Evolutionary conservation across 2,888 invertebrate species (phyloP), one percentile per base, ranked within the genome.

Genomic region (Megastigmus dorsalis): DNA sequence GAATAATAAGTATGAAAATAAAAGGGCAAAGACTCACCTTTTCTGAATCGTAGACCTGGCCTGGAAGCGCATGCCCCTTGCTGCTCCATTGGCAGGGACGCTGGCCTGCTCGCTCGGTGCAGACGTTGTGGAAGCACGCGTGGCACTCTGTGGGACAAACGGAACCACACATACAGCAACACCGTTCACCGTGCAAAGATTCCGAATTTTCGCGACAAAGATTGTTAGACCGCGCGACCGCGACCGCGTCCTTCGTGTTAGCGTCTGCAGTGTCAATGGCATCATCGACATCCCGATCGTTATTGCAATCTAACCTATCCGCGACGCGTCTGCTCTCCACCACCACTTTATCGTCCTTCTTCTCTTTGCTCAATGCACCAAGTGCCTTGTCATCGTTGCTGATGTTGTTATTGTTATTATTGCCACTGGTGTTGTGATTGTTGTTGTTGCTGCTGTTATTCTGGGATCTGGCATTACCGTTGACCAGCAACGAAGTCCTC

Each of bases 71-170:
- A 77, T 84, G 84, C 79, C 86, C 86, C 83, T 87, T 88, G 84
- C 81, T 79, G 77, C 79, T 82, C 88, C 88, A 88, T 85, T 85
- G 84, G 84, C 88, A 88, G 78, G 85, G 84, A 76, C 86, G 84
- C 76, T 86, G 84, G 76, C 82, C 82, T 82, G 80, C 83, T 83
- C 82, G 84, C 77, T 86, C 85, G 78, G 84, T 80, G 88, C 92
- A 92, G 82, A 90, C 89, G 84, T 89, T 89, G 88, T 92, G 92
- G 89, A 91, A 91, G 88, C 92, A 92, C 84, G 90, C 90, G 87
- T 91, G 90, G 88, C 92, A 92, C 88, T 92, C 92, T 91, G 90
- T 84, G 82, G 91, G 90, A 88, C 90, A 91, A 83, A 90, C 87
- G 86, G 90, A 89, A 85, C 90, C 90, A 87, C 92, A 92, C 89